Percentiles rank a stretch among this genome's conserved stretches.
These are phyloP conservation scores for Pantelozetes paolii DNA, from an alignment of 2,888 invertebrate species.

Conservation along the genomic window DNA sequence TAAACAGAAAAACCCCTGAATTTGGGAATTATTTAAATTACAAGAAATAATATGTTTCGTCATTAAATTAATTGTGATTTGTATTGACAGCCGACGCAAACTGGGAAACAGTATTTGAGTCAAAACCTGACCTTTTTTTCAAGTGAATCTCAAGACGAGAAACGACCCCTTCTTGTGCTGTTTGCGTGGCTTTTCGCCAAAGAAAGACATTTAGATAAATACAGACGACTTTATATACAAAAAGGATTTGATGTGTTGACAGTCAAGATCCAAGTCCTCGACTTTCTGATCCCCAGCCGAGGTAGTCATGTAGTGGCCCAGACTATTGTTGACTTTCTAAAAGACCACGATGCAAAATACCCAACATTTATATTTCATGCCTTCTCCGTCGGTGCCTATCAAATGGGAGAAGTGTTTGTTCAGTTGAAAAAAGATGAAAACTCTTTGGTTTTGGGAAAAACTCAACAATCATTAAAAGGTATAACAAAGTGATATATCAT, in stretches of 20 bases:
- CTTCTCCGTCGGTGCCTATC: conserved; percentile 83
- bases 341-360: conserved; percentile 57
- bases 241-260: conserved; percentile 80
- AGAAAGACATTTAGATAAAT: conserved; percentile 76
- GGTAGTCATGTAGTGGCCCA: conserved; percentile 72
- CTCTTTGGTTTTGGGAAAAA: neutral
- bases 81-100: neutral
- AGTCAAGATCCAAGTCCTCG: conserved; percentile 75
- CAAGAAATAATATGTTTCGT: too few relatives aligned
- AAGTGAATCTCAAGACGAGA: neutral
- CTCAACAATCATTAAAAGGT: conserved; percentile 39
- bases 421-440: conserved; percentile 47
- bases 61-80: too few relatives aligned
- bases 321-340: conserved; percentile 71
- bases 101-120: neutral
- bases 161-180: conserved; percentile 69
- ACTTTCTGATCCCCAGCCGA: conserved; percentile 77
- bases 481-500: neutral
- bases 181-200: conserved; percentile 80
- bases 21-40: too few relatives aligned
- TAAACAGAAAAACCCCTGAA: too few relatives aligned
- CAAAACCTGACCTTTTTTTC: conserved; percentile 9
- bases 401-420: conserved; percentile 75
- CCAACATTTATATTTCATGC: conserved; percentile 74
- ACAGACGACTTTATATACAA: conserved; percentile 72